Base-by-base conservation (phyloP, 2,888 invertebrate genomes). In the Tipula unca region DNA sequence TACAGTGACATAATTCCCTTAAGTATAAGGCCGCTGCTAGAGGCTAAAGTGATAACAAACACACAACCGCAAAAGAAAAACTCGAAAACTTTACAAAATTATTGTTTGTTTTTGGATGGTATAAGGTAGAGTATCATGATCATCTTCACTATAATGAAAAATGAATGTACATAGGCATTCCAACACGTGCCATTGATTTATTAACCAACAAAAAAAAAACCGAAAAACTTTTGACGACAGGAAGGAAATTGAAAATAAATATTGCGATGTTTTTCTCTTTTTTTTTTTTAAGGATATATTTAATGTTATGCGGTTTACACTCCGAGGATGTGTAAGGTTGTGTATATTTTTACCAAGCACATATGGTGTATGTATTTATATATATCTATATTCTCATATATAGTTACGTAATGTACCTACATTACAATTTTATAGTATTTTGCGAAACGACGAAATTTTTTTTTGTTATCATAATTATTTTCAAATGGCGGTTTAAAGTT, bases 221-320 rank as follows among this genome's bases (percentile, higher is more conserved):
- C 69, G 48, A 69, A 69, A 69, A 69, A 69, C 25, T 69, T 69
- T 69, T 69, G 69, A 69, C 25, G 69, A 69, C 69, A 69, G 69
- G 69, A 69, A 69, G 69, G 69, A 69, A 69, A 69, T 69, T 69
- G 69, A 69, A 69, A 69, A 69, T 69, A 69, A 69, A 69, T 69
- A 69, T 69, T 69, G 25, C 69, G 69, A 69, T 69, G 69, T 25
- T 69, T 69, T 69, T 14, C 39, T 39, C 8, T 39, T 39, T 48
- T 39, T 6, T 39, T 6, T 48, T 3, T 17, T 3, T 10, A 69
- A 48, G 17, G 48, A 69, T 69, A 69, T 25, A 69, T 69, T 25
- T 69, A 25, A 69, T 69, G 25, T 69, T 69, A 20, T 69, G 69
- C 69, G 69, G 69, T 69, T 69, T 25, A 10, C 25, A 69, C 25